A percentile compares a stretch with the other conserved stretches of the same genome.
Evolutionary conservation across 2,113 vertebrate species (phyloP).

Genomic region (Machaerirhynchus nigripectus): DNA sequence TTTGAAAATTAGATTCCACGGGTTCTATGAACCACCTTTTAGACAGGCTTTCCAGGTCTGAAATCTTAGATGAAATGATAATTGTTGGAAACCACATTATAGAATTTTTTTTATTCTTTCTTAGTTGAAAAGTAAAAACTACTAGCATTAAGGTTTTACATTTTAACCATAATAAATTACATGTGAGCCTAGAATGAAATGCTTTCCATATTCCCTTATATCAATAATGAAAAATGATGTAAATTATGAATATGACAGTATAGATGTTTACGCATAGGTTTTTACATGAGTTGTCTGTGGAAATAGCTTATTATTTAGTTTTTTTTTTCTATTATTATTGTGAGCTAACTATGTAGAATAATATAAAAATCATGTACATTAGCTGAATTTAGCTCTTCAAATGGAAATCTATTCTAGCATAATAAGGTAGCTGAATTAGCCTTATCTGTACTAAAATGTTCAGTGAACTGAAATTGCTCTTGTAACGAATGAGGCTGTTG

Average conservation of each 20-base stretch:
- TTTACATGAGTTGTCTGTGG: not conserved
- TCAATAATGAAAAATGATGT: not conserved
- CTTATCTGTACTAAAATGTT: conserved; percentile 24
- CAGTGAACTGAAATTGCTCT: not conserved
- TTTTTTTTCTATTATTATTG: not conserved
- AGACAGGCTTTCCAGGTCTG: not conserved
- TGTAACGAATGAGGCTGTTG: not conserved
- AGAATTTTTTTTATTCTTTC: not conserved
- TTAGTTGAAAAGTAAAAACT: not conserved
- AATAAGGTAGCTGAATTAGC: conserved; percentile 29
- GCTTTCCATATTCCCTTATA: not conserved
- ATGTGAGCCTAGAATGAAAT: not conserved
- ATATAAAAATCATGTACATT: conserved; percentile 30
- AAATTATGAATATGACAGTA: not conserved
- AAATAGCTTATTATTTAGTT: not conserved
- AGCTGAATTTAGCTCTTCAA: conserved; percentile 39
- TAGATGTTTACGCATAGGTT: not conserved
- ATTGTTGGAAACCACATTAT: not conserved
- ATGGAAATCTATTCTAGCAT: conserved; percentile 24
- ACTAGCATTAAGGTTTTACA: not conserved
- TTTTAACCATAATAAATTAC: not conserved
- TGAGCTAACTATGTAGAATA: conserved; percentile 5
- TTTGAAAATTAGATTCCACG: not conserved
- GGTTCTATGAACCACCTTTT: fast-evolving
- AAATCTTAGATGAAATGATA: not conserved